Evolutionary conservation across 2,113 vertebrate species (phyloP).

Genomic region (Tachysurus fulvidraco): DNA sequence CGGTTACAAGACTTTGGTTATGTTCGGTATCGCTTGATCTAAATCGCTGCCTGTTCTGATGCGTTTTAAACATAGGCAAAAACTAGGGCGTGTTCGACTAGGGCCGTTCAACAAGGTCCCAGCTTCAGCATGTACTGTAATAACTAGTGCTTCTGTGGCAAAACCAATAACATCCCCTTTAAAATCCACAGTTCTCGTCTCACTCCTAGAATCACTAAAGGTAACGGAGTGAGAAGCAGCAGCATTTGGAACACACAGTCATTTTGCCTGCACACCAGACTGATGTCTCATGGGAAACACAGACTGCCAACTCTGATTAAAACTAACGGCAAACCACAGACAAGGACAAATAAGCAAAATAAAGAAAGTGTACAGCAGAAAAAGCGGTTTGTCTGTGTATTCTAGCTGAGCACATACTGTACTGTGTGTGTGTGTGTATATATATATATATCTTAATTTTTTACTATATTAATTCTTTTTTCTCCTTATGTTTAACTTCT

Average conservation of each 20-base stretch:
- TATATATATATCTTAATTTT: too few relatives aligned
- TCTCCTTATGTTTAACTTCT: too few relatives aligned
- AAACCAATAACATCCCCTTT: background rate
- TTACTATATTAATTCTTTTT: too few relatives aligned
- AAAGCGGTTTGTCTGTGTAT: background rate
- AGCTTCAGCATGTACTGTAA: background rate
- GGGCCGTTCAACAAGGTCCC: background rate
- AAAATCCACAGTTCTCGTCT: background rate
- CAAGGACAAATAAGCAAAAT: conserved; percentile 8
- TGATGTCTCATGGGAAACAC: conserved; percentile 1
- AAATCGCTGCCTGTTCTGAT: background rate
- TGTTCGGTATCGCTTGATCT: background rate
- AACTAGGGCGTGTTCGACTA: too few relatives aligned
- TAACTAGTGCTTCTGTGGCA: background rate
- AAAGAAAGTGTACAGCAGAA: background rate
- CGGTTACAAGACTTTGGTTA: background rate
- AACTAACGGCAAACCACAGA: background rate
- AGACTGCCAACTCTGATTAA: conserved; percentile 26
- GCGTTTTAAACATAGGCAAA: background rate
- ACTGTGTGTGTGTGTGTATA: too few relatives aligned
- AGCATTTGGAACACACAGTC: background rate
- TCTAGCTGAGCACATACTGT: background rate
- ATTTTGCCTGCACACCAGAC: background rate
- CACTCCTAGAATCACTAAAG: background rate
- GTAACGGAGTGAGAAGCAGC: background rate